These are phyloP conservation scores for Harpalus rubripes DNA, from an alignment of 2,888 invertebrate species.

Conservation along the genomic window DNA sequence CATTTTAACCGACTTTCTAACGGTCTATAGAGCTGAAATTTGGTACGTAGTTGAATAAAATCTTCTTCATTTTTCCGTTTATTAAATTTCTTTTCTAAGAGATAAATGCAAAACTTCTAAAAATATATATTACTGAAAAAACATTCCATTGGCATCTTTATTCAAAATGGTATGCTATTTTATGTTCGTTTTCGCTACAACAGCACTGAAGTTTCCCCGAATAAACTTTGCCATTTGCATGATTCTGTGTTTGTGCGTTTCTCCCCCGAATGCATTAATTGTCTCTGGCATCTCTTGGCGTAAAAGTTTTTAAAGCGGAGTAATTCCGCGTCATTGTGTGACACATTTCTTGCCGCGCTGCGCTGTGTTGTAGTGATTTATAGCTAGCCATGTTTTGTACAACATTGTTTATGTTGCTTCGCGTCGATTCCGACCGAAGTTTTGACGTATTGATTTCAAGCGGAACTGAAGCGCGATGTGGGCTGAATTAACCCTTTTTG, in stretches of 20 bases:
- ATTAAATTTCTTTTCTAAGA: no score
- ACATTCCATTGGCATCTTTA: no score
- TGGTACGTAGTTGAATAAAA: no score
- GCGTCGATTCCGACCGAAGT: constrained; percentile 42
- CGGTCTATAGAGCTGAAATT: no score
- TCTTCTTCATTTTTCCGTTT: no score
- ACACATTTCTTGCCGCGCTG: constrained; percentile 48
- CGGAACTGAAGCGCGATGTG: constrained; percentile 14
- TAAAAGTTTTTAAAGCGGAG: constrained; percentile 26
- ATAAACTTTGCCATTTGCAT: not conserved
- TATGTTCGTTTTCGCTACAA: no score
- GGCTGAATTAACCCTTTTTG: constrained; percentile 48
- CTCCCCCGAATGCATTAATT: constrained; percentile 9
- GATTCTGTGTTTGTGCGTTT: not conserved
- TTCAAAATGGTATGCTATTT: no score
- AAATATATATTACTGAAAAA: no score
- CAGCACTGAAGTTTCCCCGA: no score
- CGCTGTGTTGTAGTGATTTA: constrained; percentile 56
- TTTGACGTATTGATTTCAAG: constrained; percentile 63
- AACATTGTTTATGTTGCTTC: constrained; percentile 60
- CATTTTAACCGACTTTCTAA: no score
- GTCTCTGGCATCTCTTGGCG: not conserved
- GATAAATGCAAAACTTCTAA: no score
- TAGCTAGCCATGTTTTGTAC: constrained; percentile 60
- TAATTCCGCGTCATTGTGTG: constrained; percentile 37